Conservation (phyloP, 2,113 vertebrate species). For the Glareola pratincola region DNA sequence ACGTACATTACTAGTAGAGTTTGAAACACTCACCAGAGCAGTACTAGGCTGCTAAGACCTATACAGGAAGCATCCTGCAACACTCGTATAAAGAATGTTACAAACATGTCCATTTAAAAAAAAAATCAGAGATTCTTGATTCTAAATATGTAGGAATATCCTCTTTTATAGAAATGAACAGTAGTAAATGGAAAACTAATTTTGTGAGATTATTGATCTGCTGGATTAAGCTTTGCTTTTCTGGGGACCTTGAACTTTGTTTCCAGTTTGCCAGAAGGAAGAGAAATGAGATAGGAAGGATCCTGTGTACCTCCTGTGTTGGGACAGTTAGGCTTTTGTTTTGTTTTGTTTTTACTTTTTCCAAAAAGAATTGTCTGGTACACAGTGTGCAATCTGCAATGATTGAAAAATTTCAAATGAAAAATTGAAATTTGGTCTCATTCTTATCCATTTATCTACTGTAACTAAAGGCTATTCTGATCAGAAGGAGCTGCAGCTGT, state of each 20-base stretch:
- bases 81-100: background rate
- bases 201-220: background rate
- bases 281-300: background rate
- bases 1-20: background rate
- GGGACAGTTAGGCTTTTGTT: accelerated
- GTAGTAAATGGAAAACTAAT: background rate
- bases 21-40: background rate
- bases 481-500: background rate
- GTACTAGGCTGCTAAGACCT: background rate
- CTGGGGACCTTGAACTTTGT: background rate
- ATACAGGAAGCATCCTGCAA: background rate
- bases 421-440: background rate
- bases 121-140: background rate
- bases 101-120: background rate
- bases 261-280: background rate
- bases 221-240: background rate
- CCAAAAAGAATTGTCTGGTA: background rate
- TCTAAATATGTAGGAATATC: background rate
- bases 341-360: background rate
- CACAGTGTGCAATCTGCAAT: background rate
- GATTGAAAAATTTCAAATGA: background rate
- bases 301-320: background rate
- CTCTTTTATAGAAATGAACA: background rate
- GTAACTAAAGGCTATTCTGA: background rate
- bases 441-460: background rate